Base-by-base conservation (phyloP, 53 echinoderm and acorn worm species). In the Paelopatides confundens region DNA sequence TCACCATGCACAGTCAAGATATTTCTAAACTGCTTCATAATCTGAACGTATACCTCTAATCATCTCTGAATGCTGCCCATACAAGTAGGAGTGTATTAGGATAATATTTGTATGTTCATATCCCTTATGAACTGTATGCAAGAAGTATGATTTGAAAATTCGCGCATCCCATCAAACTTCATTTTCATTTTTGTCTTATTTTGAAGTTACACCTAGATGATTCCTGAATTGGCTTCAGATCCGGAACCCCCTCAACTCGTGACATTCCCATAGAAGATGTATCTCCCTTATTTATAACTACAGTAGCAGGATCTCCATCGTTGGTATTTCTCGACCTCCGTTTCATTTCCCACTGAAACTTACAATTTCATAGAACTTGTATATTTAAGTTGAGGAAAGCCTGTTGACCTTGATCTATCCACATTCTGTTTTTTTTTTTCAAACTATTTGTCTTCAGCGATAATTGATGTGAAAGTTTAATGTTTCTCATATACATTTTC, bases 1-100 rank as follows among this genome's bases (percentile, higher is more conserved):
- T 90, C 93, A 15, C 93, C 90, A 65, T 93, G 86, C 5, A 89
- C 74, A 65, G 63, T 92, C 85, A 11, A 92, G 89, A 33, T 92
- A 85, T 17, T 89, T 85, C 89, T 68, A 85, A 11, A 63, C 88
- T 31, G 92, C 92, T 26, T 88, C 89, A 32, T 89, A 92, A 40
- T 89, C 89, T 4, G 77, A 39, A 15, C 92, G 87, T 0, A 92
- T 46, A 0, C 91, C 91, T 77, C 52, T 35, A n/a, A 93, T 76
- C 30, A 91, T 74, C 21, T 94, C 89, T 5, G 71, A 64, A 18
- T 91, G 94, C 27, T 85, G 85, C 29, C 91, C 94, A 17, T 74
- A 50, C 2, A 92, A 63, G 66, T 92, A 89, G 33, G 89, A 65
- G n/a, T 87, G 66, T 10, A 94, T 58, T 1, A 53, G 53, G n/a